Percentiles rank a stretch among this genome's conserved stretches.
These are phyloP conservation scores for Pterophyllum scalare DNA, from an alignment of 2,113 vertebrate species.

Conservation along the genomic window DNA sequence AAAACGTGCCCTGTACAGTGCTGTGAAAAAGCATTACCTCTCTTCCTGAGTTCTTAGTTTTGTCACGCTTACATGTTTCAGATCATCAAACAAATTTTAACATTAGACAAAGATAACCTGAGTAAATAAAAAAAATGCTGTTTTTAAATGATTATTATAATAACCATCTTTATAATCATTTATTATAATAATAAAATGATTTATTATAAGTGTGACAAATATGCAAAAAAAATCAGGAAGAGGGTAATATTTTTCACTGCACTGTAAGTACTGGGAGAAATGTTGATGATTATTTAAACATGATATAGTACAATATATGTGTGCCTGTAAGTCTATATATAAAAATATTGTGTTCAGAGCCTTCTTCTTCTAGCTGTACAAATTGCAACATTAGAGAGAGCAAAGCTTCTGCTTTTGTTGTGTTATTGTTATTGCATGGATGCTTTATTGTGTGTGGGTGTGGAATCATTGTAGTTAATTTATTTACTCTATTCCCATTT, in stretches of 20 bases:
- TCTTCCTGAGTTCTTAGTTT: not conserved
- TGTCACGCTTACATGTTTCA: not conserved
- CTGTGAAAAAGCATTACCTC: not conserved
- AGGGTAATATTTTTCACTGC: not conserved
- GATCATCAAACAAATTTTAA: not conserved
- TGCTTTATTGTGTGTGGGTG: not conserved
- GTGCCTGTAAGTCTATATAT: not conserved
- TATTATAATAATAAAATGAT: no score
- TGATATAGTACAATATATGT: not conserved
- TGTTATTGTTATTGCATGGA: not conserved
- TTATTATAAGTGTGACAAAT: not conserved
- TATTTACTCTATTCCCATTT: slow-evolving; percentile 75
- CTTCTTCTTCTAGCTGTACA: slow-evolving; percentile 13
- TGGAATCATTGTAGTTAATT: slow-evolving; percentile 30
- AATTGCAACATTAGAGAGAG: not conserved
- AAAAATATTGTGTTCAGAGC: not conserved
- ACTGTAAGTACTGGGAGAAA: not conserved
- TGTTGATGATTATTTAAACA: not conserved
- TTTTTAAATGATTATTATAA: no score
- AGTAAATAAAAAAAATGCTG: not conserved
- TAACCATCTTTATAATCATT: no score
- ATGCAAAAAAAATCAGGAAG: not conserved
- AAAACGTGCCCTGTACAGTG: not conserved
- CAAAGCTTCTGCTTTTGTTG: slow-evolving; percentile 15
- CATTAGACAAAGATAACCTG: not conserved